phyloP scores from a whole-genome alignment of 2,113 vertebrate species.

The Tamias sibiricus region DNA sequence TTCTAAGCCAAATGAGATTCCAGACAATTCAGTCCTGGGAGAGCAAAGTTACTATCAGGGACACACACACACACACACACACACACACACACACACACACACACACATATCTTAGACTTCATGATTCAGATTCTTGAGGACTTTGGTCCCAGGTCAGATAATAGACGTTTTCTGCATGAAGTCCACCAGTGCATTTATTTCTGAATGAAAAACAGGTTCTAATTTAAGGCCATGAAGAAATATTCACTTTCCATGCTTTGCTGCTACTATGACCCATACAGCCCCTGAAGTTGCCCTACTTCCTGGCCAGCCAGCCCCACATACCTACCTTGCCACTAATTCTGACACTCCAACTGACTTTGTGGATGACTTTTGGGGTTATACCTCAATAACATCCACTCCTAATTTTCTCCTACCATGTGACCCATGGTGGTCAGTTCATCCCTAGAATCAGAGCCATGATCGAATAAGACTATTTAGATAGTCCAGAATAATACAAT shows the following conservation, averaged over 20 bases:
- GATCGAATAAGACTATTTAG: not conserved
- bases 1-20: not conserved
- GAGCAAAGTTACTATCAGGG: not conserved
- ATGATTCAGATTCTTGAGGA: not conserved
- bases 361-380: not conserved
- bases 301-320: not conserved
- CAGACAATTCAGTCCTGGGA: not conserved
- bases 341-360: not conserved
- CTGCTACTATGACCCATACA: not conserved
- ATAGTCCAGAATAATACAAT: not conserved
- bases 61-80: not conserved
- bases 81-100: accelerated
- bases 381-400: not conserved
- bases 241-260: not conserved
- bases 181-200: not conserved
- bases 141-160: not conserved
- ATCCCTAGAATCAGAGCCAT: not conserved
- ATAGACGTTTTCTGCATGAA: not conserved
- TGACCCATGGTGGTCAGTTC: not conserved
- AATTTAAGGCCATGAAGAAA: not conserved
- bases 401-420: not conserved
- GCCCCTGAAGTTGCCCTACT: not conserved
- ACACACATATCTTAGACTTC: not conserved
- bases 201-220: not conserved
- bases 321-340: not conserved